Evolutionary conservation across 2,888 invertebrate genomes (phyloP).

Genomic region (Stratiomys singularior): DNA sequence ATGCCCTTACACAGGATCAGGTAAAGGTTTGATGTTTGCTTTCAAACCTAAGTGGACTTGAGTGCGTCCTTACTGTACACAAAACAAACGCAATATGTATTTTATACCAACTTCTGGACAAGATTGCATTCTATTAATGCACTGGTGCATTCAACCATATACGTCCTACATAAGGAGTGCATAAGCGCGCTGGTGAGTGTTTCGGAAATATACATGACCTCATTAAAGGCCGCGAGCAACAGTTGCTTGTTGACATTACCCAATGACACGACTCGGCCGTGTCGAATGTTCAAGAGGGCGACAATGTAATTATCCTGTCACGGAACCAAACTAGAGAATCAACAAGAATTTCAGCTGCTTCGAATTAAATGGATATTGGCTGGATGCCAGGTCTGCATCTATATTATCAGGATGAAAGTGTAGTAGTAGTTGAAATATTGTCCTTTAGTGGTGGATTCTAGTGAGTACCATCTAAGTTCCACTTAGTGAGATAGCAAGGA

Average conservation of each 20-base stretch:
- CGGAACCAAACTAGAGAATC: slow-evolving; percentile 1
- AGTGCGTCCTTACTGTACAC: too few species aligned
- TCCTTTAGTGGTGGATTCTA: neutral
- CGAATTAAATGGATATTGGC: neutral
- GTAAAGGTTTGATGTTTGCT: too few species aligned
- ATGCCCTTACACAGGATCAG: too few species aligned
- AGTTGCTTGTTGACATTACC: slow-evolving; percentile 21
- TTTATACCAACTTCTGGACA: too few species aligned
- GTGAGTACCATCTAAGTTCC: neutral
- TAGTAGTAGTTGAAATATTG: neutral
- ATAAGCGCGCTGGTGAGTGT: too few species aligned
- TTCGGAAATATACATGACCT: neutral
- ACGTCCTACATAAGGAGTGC: too few species aligned
- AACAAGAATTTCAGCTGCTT: neutral
- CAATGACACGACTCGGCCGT: neutral
- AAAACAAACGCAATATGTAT: too few species aligned
- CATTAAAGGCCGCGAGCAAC: slow-evolving; percentile 13
- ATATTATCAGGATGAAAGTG: neutral
- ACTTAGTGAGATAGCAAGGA: neutral
- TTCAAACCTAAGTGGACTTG: too few species aligned
- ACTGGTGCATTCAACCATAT: too few species aligned
- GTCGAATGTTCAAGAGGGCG: neutral
- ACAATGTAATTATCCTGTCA: slow-evolving; percentile 30
- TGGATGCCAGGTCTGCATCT: neutral
- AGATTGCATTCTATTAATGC: too few species aligned